A percentile compares a stretch with the other conserved stretches of the same genome.
phyloP scores from a whole-genome alignment of 2,797 vertebrate genomes.

The Dicrostonyx torquatus region DNA sequence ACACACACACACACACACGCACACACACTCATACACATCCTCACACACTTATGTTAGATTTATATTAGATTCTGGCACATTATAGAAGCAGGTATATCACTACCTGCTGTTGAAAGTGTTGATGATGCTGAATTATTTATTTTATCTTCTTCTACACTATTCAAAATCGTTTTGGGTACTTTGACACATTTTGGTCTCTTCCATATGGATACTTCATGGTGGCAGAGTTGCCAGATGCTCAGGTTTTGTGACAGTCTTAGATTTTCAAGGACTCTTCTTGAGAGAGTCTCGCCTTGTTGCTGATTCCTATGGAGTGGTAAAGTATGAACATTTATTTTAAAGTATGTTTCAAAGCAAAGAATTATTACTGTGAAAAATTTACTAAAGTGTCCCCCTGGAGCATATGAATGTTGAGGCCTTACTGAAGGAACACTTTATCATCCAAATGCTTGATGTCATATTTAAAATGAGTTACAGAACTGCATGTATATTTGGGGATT shows the following conservation, averaged over 20 bases:
- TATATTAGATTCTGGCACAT: constrained; percentile 88
- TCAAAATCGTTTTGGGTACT: constrained; percentile 89
- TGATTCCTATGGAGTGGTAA: constrained; percentile 75
- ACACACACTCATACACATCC: constrained; percentile 34
- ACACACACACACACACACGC: constrained; percentile 64
- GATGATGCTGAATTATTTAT: constrained; percentile 91
- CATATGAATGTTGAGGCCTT: constrained; percentile 31
- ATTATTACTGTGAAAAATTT: constrained; percentile 56
- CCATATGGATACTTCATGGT: constrained; percentile 91
- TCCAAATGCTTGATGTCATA: background rate
- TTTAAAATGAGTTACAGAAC: background rate
- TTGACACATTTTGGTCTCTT: constrained; percentile 90
- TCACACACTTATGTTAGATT: constrained; percentile 83
- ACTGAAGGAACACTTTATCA: background rate
- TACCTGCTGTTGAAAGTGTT: constrained; percentile 91
- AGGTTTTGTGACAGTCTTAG: constrained; percentile 87
- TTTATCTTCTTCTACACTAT: constrained; percentile 88
- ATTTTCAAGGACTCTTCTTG: constrained; percentile 87
- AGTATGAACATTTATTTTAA: constrained; percentile 74
- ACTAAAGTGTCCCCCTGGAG: constrained; percentile 36
- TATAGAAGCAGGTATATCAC: constrained; percentile 89
- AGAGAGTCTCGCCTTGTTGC: constrained; percentile 83
- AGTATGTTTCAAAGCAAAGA: constrained; percentile 66
- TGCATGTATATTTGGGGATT: background rate
- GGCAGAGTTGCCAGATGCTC: constrained; percentile 90